Base-by-base conservation (phyloP, 1,140 invertebrate genomes). In the Pomacea maculata region DNA sequence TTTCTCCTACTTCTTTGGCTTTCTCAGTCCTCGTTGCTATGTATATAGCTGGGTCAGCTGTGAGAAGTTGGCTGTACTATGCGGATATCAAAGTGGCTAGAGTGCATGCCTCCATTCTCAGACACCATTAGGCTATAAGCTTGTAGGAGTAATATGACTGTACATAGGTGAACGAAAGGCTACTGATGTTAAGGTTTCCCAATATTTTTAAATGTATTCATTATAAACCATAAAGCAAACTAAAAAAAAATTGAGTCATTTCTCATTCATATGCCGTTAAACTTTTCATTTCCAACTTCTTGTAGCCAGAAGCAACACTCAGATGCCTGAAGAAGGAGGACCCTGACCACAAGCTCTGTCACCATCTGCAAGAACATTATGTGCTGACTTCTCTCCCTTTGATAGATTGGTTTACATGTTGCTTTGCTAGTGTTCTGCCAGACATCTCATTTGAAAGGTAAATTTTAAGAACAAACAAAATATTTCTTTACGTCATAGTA, bases 351-450 rank as follows among this genome's bases (percentile, higher is more conserved):
- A 86, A 85, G 63, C 82, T 90, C 52, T 85, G 82, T 72, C 77
- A 83, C 55, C 88, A 89, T 81, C 80, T 90, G 14, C 80, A 79
- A 14, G 79, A 87, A n/a, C 81, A 86, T 70, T 77, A 85, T 19
- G 63, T 89, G 17, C 85, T 87, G 72, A 80, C 70, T 81, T 68
- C 67, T 67, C 82, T 89, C 19, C 88, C 88, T 21, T 71, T 90
- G 25, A 80, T 55, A 45, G 72, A 92, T 90, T 97, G 96, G 96
- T 96, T 96, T 88, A 93, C 93, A 83, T 94, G 93, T 71, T 95
- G 95, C 89, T 96, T 96, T 93, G 95, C 96, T 81, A 94, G 94
- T 68, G 92, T 96, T 21, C 92, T 97, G 67, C 95, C 94, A 86
- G 94, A 96, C 86, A 94, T 94, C 67, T 94, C 95, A 29, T 92